Base-by-base conservation (phyloP, 2,797 vertebrate genomes). In the Poecilia velifera region DNA sequence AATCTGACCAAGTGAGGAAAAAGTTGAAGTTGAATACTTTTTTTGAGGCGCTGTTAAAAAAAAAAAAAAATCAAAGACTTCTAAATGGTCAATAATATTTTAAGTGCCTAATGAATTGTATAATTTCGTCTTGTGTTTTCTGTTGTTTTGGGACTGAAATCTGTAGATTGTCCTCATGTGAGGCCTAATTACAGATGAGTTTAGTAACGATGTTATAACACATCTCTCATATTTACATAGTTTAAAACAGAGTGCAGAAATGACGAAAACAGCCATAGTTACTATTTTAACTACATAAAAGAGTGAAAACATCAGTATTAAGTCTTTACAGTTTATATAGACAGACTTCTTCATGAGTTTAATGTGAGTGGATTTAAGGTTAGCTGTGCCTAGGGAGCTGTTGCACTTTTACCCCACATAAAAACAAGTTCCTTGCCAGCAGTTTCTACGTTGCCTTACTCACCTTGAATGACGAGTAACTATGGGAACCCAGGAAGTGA, bases 111-210 rank as follows among this genome's bases (percentile, higher is more conserved):
- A 64, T 16, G 10, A 16, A 18, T 16, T 16, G 13, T 18, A 36
- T 64, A 16, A 64, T 34, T 62, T 62, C 0, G 0, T 18, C 13
- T 62, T 62, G 59, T 62, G 57, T 62, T 34, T 34, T 62, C 12
- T 34, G 31, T 62, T 62, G 0, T 62, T 62, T 34, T 57, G 55
- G 55, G n/a, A 28, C n/a, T 79, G 72, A 90, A 90, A 88, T 72
- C 80, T 78, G 72, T 79, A 12, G 28, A 84, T 89, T 77, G 86
- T 72, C 59, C 86, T 85, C 88, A 90, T 87, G 87, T 88, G 86
- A 84, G 88, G 59, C 81, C 86, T 90, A 92, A 93, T 90, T 89
- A 90, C 86, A 90, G 90, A 90, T 87, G 82, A 82, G 89, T 85
- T 81, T 88, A 90, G 85, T 85, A 85, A 78, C 83, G 74, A 80